A percentile compares a stretch with the other conserved stretches of the same genome.
Evolutionary conservation across 2,797 vertebrate species (phyloP).

Genomic region (Karalla daura): DNA sequence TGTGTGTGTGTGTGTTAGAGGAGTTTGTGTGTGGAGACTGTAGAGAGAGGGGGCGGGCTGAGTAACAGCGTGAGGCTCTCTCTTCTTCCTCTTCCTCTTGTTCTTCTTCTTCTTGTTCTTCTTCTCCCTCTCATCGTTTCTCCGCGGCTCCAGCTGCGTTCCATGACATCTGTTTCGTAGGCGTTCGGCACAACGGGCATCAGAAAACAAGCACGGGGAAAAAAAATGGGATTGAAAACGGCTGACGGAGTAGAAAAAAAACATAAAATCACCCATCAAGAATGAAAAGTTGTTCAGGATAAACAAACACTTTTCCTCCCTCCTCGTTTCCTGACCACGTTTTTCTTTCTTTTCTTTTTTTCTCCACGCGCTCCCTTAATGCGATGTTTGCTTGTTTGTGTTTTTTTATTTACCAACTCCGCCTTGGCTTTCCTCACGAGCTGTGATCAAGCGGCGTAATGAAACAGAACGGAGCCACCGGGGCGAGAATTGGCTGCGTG

Average conservation of each 20-base stretch:
- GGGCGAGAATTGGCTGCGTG: slow-evolving; percentile 66
- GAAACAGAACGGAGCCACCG: slow-evolving; percentile 59
- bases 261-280: slow-evolving; percentile 38
- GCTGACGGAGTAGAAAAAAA: slow-evolving; percentile 55
- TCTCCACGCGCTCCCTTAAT: slow-evolving; percentile 28
- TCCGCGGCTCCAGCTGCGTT: slow-evolving; percentile 67
- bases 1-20: slow-evolving; percentile 31
- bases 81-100: no score
- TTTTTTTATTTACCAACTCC: slow-evolving; percentile 28
- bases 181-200: slow-evolving; percentile 64
- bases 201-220: slow-evolving; percentile 53
- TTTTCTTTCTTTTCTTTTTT: no score
- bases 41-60: slow-evolving; percentile 46
- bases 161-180: slow-evolving; percentile 75
- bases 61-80: slow-evolving; percentile 55
- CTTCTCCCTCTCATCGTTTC: slow-evolving; percentile 62
- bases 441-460: slow-evolving; percentile 61
- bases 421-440: slow-evolving; percentile 41
- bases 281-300: slow-evolving; percentile 51
- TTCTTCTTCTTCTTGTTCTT: no score
- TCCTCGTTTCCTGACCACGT: slow-evolving; percentile 45
- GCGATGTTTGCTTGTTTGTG: slow-evolving; percentile 6
- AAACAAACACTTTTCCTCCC: slow-evolving; percentile 45
- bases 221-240: slow-evolving; percentile 32
- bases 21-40: slow-evolving; percentile 35